Conservation (phyloP, 2,888 invertebrate genomes). For the Myathropa florea region DNA sequence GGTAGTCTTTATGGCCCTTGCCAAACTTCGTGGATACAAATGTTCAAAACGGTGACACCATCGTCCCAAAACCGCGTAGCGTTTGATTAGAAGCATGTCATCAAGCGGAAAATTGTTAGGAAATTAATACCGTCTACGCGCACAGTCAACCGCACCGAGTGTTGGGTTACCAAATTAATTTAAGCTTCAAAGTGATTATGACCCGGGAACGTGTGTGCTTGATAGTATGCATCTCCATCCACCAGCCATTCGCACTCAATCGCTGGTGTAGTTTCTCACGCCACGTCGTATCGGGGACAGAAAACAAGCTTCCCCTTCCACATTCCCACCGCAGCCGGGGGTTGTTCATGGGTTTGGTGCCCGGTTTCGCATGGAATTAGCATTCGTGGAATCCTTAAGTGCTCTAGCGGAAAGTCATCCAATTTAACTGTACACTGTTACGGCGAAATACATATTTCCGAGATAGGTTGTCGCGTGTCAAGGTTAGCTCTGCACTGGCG, state of each 20-base stretch:
- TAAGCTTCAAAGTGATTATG: conserved; percentile 2
- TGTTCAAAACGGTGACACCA: neutral
- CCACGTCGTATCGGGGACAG: neutral
- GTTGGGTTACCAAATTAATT: conserved; percentile 32
- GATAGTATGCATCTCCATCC: neutral
- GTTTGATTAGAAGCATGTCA: neutral
- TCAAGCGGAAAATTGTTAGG: neutral
- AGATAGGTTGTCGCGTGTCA: conserved; percentile 52
- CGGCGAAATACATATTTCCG: conserved; percentile 7
- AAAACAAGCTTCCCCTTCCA: neutral
- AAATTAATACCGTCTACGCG: neutral
- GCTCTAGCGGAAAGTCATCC: conserved; percentile 1
- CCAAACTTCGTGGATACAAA: neutral
- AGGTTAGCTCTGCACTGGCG: conserved; percentile 48
- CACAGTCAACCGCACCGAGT: neutral
- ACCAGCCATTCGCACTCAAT: conserved; percentile 4
- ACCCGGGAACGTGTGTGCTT: neutral
- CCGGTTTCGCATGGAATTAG: neutral
- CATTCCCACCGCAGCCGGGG: neutral
- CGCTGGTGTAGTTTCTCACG: neutral
- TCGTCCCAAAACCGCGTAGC: neutral
- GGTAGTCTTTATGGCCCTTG: neutral
- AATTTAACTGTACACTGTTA: conserved; percentile 12
- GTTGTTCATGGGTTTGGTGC: neutral
- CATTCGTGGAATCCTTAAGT: conserved; percentile 26